Conservation (phyloP, 2,113 vertebrate species). For the Xenopus borealis region DNA sequence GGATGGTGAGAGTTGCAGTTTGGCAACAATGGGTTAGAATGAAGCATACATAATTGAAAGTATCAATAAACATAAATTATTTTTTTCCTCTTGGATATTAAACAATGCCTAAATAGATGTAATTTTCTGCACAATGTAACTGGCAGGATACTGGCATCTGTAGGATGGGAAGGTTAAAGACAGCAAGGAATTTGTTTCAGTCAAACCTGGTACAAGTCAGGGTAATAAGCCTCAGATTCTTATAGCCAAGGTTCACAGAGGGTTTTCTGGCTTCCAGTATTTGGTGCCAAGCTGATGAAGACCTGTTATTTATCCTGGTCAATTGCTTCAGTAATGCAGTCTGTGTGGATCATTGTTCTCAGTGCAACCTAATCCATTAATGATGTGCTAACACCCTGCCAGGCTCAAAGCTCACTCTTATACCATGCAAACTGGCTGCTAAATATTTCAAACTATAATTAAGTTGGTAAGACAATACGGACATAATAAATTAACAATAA, state of each 20-base stretch:
- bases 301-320: not conserved
- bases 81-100: too few relatives aligned
- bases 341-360: constrained; percentile 2
- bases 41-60: too few relatives aligned
- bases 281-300: not conserved
- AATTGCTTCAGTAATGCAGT: not conserved
- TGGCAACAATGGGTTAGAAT: too few relatives aligned
- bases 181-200: too few relatives aligned
- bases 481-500: not conserved
- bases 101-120: too few relatives aligned
- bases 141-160: too few relatives aligned
- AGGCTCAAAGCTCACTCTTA: constrained; percentile 12
- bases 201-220: too few relatives aligned
- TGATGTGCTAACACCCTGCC: constrained; percentile 5
- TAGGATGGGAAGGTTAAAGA: too few relatives aligned
- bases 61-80: too few relatives aligned
- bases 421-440: constrained; percentile 1
- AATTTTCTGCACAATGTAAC: too few relatives aligned
- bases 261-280: not conserved
- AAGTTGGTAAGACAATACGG: not conserved
- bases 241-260: not conserved
- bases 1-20: too few relatives aligned
- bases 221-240: not conserved
- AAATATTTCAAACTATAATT: constrained; percentile 22
- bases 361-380: constrained; percentile 16